Conservation (phyloP, 2,888 invertebrate species). For the Drosophila koepferae region DNA sequence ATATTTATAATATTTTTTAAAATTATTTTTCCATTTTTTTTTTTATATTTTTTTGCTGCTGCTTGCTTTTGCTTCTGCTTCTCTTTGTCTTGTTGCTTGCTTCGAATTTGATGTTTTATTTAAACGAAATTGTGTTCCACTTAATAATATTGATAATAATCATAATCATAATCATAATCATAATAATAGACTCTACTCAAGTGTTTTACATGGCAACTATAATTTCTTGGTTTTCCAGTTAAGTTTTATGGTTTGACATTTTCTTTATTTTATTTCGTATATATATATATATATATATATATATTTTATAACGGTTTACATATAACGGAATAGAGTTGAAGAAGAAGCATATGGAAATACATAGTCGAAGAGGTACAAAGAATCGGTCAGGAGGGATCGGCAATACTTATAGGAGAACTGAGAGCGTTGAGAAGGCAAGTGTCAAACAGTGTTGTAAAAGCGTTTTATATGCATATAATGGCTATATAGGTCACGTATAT, state of each 20-base stretch:
- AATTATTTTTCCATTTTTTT: not conserved
- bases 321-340: constrained; percentile 42
- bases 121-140: constrained; percentile 65
- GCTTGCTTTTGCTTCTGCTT: constrained; percentile 12
- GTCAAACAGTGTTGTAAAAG: constrained; percentile 35
- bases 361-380: constrained; percentile 26
- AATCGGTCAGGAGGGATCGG: constrained; percentile 44
- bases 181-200: constrained; percentile 71
- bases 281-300: not conserved
- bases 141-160: constrained; percentile 72
- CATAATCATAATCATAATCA: constrained; percentile 64
- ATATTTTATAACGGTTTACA: constrained; percentile 9
- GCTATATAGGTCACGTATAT: constrained; percentile 47
- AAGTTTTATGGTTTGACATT: constrained; percentile 1
- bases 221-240: constrained; percentile 50
- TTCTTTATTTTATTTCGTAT: constrained; percentile 13
- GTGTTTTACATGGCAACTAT: constrained; percentile 79
- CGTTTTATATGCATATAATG: constrained; percentile 34
- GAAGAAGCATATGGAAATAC: constrained; percentile 16
- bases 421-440: constrained; percentile 38
- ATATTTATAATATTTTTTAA: constrained; percentile 75
- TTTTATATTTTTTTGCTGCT: constrained; percentile 11
- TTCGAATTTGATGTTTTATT: constrained; percentile 46
- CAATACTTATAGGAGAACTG: constrained; percentile 42
- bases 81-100: constrained; percentile 27